These are phyloP conservation scores for Corvus cornix DNA, from an alignment of 2,113 vertebrate genomes.

Conservation along the genomic window DNA sequence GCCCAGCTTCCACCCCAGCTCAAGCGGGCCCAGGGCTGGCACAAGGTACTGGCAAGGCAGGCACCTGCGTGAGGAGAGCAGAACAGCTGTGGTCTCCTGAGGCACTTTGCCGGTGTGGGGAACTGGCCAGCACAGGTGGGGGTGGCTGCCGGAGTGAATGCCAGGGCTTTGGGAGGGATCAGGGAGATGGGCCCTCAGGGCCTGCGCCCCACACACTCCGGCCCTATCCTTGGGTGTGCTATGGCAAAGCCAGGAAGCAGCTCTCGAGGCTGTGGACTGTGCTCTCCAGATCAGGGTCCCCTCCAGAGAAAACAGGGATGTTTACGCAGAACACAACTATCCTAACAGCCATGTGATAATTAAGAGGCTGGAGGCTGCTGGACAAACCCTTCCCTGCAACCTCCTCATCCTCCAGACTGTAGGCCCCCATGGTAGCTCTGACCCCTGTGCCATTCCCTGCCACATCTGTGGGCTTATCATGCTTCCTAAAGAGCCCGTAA, in stretches of 20 bases:
- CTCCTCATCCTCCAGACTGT: background rate
- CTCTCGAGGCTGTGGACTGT: background rate
- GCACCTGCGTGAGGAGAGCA: background rate
- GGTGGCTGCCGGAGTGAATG: background rate
- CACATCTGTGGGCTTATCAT: conserved; percentile 72
- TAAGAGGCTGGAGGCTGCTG: conserved; percentile 20
- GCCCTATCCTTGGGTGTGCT: background rate
- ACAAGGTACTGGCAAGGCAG: too few relatives aligned
- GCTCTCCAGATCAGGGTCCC: background rate
- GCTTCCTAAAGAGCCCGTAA: conserved; percentile 52
- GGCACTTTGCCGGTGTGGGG: background rate
- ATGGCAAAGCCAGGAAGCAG: background rate
- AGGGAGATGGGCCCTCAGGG: background rate
- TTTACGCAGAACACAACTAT: conserved; percentile 25
- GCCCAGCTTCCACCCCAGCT: background rate
- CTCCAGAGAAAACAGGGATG: background rate
- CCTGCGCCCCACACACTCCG: background rate
- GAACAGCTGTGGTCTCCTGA: too few relatives aligned
- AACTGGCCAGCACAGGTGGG: background rate
- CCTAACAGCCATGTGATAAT: conserved; percentile 20
- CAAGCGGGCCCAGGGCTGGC: background rate
- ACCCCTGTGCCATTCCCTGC: conserved; percentile 39
- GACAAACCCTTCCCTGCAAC: conserved; percentile 13
- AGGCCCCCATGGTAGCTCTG: conserved; percentile 61
- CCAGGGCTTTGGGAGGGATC: background rate